Evolutionary conservation across 1,140 invertebrate genomes (phyloP), one percentile per base, ranked within the genome.

Genomic region (Pseudobourletiella spinata): DNA sequence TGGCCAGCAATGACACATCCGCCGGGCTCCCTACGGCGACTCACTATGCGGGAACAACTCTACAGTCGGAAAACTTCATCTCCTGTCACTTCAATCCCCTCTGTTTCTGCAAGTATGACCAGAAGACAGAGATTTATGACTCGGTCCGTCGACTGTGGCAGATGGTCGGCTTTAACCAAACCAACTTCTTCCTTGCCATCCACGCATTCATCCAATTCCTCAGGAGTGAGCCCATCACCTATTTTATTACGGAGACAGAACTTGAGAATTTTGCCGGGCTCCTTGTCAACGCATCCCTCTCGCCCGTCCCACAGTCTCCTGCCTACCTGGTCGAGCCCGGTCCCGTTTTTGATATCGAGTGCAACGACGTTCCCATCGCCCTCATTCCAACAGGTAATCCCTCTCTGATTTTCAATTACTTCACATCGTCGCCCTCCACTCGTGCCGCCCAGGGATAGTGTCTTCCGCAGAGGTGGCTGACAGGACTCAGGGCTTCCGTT

Each of bases 21-120:
- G 25, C 48, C 25, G 52, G 60, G 52, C 54, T 30, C 26, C 22
- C 11, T 43, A 26, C 20, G 42, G 14, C 32, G 18, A 20, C 16
- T 62, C 22, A 56, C 28, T 3, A 35, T 25, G 15, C 20, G 29
- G 3, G 43, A 43, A 8, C 54, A 16, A 39, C 48, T 3, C 59
- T 57, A 29, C 67, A 59, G 35, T 70, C 68, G 18, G 65, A 70
- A 24, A 65, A 57, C 54, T 70, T 63, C 48, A 67, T 67, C 39
- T 44, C 42, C 11, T 70, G 68, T 58, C 62, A 63, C 61, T 70
- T 70, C 65, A 70, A 70, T 46, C 65, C 68, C 26, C 50, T 64
- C 11, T 70, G 68, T 46, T 70, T 57, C 55, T 70, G 68, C 59
- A 70, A 70, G 58, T 70, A 70, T 61, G 65, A 67, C 58, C 65